Conservation (phyloP, 1,140 invertebrate genomes). For the Ridgeia piscesae region DNA sequence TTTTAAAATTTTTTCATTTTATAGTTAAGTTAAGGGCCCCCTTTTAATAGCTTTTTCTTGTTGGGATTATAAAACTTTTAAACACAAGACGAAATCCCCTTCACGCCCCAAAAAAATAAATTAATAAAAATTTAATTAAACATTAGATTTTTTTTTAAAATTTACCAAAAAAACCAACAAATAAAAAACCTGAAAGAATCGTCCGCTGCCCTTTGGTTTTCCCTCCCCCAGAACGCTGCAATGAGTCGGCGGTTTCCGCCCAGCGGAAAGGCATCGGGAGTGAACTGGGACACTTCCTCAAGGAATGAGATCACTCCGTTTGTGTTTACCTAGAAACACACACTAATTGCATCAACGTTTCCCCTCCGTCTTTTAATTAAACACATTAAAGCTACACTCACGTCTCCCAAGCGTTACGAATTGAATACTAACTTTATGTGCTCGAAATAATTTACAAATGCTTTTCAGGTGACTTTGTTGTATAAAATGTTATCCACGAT, state of each 20-base stretch:
- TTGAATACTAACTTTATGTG: too few relatives aligned
- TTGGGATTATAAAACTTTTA: not conserved
- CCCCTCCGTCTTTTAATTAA: not conserved
- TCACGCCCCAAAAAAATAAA: too few relatives aligned
- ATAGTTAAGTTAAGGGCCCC: not conserved
- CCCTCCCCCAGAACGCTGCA: slow-evolving; percentile 20
- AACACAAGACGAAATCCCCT: too few relatives aligned
- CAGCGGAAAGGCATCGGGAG: slow-evolving; percentile 17
- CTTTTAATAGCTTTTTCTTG: not conserved
- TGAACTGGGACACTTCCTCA: slow-evolving; percentile 4
- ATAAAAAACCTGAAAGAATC: slow-evolving; percentile 4
- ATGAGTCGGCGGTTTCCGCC: not conserved
- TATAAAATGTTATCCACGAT: too few relatives aligned
- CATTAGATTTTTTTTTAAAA: too few relatives aligned
- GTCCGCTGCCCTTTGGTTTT: not conserved
- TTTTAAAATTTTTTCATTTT: not conserved
- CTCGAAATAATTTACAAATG: too few relatives aligned
- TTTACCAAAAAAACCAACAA: too few relatives aligned
- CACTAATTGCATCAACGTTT: not conserved
- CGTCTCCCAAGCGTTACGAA: too few relatives aligned
- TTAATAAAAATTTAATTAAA: too few relatives aligned
- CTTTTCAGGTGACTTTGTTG: too few relatives aligned
- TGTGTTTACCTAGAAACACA: not conserved
- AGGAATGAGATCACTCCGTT: slow-evolving; percentile 11
- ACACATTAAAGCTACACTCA: too few relatives aligned